Conservation (phyloP, 2,797 vertebrate genomes). For the Catostomus latipinnis region DNA sequence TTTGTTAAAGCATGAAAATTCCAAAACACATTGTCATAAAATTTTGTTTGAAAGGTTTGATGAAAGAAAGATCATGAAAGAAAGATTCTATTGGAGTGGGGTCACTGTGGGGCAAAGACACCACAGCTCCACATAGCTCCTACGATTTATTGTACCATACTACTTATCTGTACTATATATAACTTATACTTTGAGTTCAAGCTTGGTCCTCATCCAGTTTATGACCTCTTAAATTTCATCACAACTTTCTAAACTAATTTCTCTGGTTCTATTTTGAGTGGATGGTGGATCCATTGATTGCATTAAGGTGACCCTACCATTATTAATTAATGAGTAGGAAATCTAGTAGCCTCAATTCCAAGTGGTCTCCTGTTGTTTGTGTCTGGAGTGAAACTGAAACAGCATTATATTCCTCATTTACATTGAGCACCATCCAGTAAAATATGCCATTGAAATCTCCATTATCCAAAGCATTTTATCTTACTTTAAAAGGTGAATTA, state of each 20-base stretch:
- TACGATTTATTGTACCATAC: neutral
- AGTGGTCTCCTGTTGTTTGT: slow-evolving; percentile 32
- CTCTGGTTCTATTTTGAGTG: neutral
- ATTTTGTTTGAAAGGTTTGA: too few species aligned
- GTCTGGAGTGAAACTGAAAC: slow-evolving; percentile 21
- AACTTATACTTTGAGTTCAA: neutral
- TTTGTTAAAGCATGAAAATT: too few species aligned
- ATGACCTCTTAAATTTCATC: neutral
- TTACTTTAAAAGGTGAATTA: slow-evolving; percentile 1
- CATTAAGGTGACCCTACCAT: slow-evolving; percentile 27
- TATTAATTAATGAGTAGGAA: slow-evolving; percentile 42
- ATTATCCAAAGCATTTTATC: slow-evolving; percentile 11
- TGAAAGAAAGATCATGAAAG: too few species aligned
- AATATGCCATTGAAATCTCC: slow-evolving; percentile 13
- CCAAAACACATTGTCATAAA: too few species aligned
- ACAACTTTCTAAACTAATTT: neutral
- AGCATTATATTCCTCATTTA: slow-evolving; percentile 1
- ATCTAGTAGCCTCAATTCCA: slow-evolving; percentile 27
- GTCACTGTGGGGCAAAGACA: too few species aligned
- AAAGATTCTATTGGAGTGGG: too few species aligned
- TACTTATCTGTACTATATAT: neutral
- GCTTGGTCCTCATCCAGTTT: neutral
- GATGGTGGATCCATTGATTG: slow-evolving; percentile 13
- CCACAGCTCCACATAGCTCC: too few species aligned
- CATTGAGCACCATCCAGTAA: slow-evolving; percentile 1